Percentiles rank a stretch among this genome's conserved stretches.
Evolutionary conservation across 2,113 vertebrate species (phyloP).

Genomic region (Coptodon bakossiorum): DNA sequence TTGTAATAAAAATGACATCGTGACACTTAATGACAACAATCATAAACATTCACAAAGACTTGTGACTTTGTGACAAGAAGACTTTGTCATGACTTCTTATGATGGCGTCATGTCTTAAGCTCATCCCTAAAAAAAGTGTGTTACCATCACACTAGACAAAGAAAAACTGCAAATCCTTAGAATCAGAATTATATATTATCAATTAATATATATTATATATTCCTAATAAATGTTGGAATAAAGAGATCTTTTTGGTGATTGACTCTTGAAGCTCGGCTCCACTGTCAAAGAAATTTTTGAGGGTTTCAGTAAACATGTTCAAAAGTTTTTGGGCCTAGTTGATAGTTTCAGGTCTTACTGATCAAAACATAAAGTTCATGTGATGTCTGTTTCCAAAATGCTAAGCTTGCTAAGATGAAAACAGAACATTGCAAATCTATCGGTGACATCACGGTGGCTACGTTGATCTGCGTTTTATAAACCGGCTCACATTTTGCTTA

Average conservation of each 20-base stretch:
- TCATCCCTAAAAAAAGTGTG: not conserved
- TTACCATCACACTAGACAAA: not conserved
- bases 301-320: not conserved
- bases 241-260: not conserved
- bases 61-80: not conserved
- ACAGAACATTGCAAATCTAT: fast-evolving
- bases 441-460: not conserved
- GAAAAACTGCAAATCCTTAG: not conserved
- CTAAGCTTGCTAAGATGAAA: not conserved
- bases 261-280: not conserved
- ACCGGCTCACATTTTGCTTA: not conserved
- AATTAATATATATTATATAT: not conserved
- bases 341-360: not conserved
- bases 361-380: fast-evolving
- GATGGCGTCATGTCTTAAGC: not conserved
- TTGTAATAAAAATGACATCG: not conserved
- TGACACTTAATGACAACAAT: not conserved
- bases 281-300: fast-evolving
- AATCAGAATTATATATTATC: not conserved
- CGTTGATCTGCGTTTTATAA: fast-evolving
- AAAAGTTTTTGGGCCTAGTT: not conserved
- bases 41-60: not conserved
- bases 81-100: not conserved
- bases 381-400: not conserved
- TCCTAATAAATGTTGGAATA: not conserved